Percentiles rank a stretch among this genome's conserved stretches.
Evolutionary conservation across 2,888 invertebrate genomes (phyloP).

Genomic region (Drosophila austrosaltans): DNA sequence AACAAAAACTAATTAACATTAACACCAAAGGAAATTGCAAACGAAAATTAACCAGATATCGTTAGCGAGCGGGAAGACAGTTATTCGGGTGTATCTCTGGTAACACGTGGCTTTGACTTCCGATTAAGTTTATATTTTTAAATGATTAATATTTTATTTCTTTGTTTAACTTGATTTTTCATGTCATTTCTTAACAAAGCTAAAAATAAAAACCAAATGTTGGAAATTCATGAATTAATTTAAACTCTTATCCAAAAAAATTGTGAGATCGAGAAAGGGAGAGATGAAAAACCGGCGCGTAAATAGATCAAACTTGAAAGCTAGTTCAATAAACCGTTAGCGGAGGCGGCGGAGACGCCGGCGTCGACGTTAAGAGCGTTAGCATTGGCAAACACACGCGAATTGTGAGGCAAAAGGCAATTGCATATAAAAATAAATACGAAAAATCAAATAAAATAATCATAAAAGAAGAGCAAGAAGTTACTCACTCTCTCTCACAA

Average conservation of each 20-base stretch:
- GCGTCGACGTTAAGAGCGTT: slow-evolving; percentile 19
- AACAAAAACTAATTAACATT: neutral
- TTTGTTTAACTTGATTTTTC: neutral
- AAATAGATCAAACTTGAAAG: slow-evolving; percentile 8
- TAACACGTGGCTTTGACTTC: neutral
- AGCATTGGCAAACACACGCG: slow-evolving; percentile 65
- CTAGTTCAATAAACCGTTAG: slow-evolving; percentile 65
- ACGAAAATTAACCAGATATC: neutral
- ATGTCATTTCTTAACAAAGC: neutral
- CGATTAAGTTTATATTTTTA: neutral
- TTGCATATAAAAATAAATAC: slow-evolving; percentile 71
- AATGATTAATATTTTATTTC: slow-evolving; percentile 1
- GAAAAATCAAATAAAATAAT: slow-evolving; percentile 49
- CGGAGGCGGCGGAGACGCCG: neutral
- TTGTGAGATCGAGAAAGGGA: slow-evolving; percentile 18
- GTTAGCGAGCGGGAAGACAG: slow-evolving; percentile 9
- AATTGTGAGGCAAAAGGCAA: slow-evolving; percentile 64
- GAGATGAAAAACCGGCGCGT: slow-evolving; percentile 44
- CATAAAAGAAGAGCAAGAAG: slow-evolving; percentile 41
- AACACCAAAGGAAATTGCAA: slow-evolving; percentile 3
- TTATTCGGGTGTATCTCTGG: neutral
- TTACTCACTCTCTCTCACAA: slow-evolving; percentile 33
- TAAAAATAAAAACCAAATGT: slow-evolving; percentile 1
- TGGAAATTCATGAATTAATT: slow-evolving; percentile 19
- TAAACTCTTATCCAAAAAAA: slow-evolving; percentile 4